Percentiles rank a stretch among this genome's conserved stretches.
phyloP scores from a whole-genome alignment of 2,113 vertebrate genomes.

The Calypte anna region DNA sequence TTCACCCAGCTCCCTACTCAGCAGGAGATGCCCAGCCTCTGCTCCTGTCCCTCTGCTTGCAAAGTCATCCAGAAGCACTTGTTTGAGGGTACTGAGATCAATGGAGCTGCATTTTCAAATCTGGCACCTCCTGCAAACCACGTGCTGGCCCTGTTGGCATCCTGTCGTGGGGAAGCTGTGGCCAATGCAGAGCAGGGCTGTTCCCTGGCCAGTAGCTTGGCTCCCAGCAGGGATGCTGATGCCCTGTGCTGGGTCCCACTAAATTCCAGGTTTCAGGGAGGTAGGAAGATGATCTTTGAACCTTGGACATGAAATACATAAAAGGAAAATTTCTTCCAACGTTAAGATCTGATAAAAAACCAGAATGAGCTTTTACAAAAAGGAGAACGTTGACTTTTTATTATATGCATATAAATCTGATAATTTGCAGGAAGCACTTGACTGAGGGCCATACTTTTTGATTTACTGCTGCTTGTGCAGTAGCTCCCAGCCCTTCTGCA shows the following conservation, averaged over 20 bases:
- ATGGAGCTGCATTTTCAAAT: background rate
- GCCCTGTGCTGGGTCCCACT: background rate
- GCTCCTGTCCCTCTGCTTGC: background rate
- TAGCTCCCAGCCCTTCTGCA: background rate
- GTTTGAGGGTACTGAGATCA: background rate
- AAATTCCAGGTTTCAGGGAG: background rate
- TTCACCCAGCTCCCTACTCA: rapidly evolving
- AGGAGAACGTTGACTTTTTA: background rate
- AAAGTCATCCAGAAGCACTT: background rate
- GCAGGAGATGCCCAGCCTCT: rapidly evolving
- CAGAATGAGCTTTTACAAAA: background rate
- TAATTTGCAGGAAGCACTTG: background rate
- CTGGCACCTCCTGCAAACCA: background rate
- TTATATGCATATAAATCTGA: background rate
- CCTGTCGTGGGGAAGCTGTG: rapidly evolving
- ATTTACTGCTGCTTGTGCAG: background rate
- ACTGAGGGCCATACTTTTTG: background rate
- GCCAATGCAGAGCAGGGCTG: background rate
- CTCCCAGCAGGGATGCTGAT: background rate
- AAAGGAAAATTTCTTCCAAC: background rate
- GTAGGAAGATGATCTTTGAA: background rate
- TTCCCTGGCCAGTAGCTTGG: background rate
- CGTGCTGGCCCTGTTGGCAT: rapidly evolving
- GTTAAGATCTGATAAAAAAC: background rate
- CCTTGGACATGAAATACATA: background rate